Evolutionary conservation across 1,140 invertebrate genomes (phyloP).

Genomic region (Drosophila subpulchrella): DNA sequence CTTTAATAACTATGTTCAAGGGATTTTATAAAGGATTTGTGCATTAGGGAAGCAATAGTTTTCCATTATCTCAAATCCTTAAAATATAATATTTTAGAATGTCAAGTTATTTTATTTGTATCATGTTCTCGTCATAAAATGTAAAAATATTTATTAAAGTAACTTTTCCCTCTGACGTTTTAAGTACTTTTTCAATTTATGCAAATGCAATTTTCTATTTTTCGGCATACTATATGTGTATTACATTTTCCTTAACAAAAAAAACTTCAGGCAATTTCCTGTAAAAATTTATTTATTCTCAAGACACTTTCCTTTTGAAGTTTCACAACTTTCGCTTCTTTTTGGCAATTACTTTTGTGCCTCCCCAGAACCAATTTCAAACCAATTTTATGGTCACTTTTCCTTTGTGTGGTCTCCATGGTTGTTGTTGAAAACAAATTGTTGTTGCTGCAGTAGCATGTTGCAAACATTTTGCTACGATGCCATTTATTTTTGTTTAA

Average conservation of each 20-base stretch:
- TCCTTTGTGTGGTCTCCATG: slow-evolving; percentile 28
- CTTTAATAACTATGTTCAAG: not conserved
- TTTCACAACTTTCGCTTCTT: slow-evolving; percentile 2
- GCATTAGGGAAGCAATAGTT: no score
- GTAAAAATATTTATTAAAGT: not conserved
- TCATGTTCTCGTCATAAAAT: not conserved
- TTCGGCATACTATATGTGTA: not conserved
- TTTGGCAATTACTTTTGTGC: slow-evolving; percentile 12
- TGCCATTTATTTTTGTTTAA: slow-evolving; percentile 57
- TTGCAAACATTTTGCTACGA: slow-evolving; percentile 63
- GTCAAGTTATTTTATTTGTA: no score
- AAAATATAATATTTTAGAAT: not conserved
- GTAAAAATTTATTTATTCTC: not conserved
- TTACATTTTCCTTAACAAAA: not conserved
- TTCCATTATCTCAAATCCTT: not conserved
- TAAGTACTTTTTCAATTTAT: no score
- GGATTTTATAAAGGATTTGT: not conserved
- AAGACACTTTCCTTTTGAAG: slow-evolving; percentile 19
- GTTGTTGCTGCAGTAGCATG: slow-evolving; percentile 35
- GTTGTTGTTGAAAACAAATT: slow-evolving; percentile 30
- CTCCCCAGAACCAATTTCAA: slow-evolving; percentile 27
- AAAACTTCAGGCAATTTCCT: not conserved
- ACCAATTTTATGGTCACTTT: slow-evolving; percentile 49
- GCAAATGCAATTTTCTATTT: not conserved
- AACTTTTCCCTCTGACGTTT: not conserved